Conservation (phyloP, 2,113 vertebrate genomes). For the pig (Sus scrofa) region DNA sequence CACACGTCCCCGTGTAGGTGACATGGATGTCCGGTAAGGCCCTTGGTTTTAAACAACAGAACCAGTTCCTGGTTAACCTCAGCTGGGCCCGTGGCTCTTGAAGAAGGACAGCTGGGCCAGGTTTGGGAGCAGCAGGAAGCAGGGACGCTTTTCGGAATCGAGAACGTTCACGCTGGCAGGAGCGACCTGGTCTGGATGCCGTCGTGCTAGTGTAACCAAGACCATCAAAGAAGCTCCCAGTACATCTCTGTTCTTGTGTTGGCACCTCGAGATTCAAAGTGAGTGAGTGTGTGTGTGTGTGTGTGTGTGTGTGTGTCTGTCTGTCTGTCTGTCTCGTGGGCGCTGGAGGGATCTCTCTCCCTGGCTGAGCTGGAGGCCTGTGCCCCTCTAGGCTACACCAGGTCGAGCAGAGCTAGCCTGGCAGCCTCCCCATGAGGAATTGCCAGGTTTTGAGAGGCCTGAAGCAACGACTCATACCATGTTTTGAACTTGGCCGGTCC, state of each 20-base stretch:
- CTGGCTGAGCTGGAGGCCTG: neutral
- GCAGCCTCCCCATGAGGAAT: neutral
- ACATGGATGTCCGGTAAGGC: fast-evolving
- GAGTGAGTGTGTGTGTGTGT: neutral
- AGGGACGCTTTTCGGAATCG: neutral
- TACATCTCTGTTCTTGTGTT: neutral
- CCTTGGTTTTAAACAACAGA: neutral
- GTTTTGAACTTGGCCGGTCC: neutral
- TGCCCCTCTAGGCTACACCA: neutral
- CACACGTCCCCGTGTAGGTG: neutral
- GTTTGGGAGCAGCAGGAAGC: neutral
- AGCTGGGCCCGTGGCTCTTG: neutral
- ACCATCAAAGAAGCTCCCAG: fast-evolving
- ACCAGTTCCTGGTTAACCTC: neutral
- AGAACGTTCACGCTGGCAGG: neutral
- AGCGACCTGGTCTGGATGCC: fast-evolving
- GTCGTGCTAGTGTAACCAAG: fast-evolving
- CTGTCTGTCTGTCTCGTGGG: neutral
- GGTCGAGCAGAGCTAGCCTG: fast-evolving
- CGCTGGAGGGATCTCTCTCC: neutral
- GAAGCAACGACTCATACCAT: neutral
- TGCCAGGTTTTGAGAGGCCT: neutral
- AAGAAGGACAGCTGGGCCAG: fast-evolving
- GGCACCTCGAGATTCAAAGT: neutral
- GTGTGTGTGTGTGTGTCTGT: neutral